A percentile compares a stretch with the other conserved stretches of the same genome.
These are phyloP conservation scores for Oxyscelio sp. DNA, from an alignment of 2,888 invertebrate genomes.

Conservation along the genomic window DNA sequence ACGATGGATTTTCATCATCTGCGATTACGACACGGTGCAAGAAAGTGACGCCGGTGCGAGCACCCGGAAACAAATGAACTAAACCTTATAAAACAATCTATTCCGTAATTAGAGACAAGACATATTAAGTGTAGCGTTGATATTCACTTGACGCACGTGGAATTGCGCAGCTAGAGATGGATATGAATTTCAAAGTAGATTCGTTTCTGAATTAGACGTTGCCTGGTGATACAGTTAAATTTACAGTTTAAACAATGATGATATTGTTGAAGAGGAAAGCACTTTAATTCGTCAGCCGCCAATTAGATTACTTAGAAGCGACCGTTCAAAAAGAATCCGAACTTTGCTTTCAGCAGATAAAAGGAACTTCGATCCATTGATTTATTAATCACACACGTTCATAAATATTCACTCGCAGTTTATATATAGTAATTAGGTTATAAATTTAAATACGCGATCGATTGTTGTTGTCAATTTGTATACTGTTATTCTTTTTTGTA, in stretches of 20 bases:
- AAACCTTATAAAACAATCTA: conserved; percentile 43
- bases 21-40: conserved; percentile 1
- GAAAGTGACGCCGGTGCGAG: conserved; percentile 40
- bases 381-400: conserved; percentile 38
- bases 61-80: conserved; percentile 37
- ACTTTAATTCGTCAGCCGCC: neutral
- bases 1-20: conserved; percentile 48
- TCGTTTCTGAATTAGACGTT: conserved; percentile 25
- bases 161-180: conserved; percentile 6
- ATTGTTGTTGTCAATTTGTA: no score
- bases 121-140: conserved; percentile 23
- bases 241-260: conserved; percentile 18
- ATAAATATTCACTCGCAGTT: conserved; percentile 21
- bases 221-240: neutral
- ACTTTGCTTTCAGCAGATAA: neutral
- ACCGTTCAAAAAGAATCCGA: neutral
- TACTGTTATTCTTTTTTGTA: no score
- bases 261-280: conserved; percentile 12
- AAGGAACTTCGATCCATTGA: conserved; percentile 24
- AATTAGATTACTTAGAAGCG: neutral
- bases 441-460: conserved; percentile 34
- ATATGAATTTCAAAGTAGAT: conserved; percentile 39
- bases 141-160: conserved; percentile 18
- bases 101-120: conserved; percentile 27
- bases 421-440: conserved; percentile 34